A percentile compares a stretch with the other conserved stretches of the same genome.
These are phyloP conservation scores for Drosophila stalkeri DNA, from an alignment of 2,888 invertebrate genomes.

Conservation along the genomic window DNA sequence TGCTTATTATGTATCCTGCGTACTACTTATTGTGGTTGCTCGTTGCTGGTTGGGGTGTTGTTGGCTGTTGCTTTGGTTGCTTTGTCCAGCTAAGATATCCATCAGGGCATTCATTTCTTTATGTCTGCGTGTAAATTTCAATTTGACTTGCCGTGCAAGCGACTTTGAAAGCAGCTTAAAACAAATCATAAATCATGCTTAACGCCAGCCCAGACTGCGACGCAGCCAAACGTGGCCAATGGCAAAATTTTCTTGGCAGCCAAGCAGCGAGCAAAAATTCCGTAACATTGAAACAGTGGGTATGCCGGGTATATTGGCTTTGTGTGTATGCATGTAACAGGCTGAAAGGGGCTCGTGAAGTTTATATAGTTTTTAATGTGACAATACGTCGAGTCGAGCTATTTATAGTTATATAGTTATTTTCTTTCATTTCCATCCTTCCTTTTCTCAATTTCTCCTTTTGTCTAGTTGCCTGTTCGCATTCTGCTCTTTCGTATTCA, in stretches of 20 bases:
- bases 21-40: slow-evolving; percentile 33
- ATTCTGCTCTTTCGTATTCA: too few relatives aligned
- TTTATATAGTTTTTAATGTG: background rate
- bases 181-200: slow-evolving; percentile 78
- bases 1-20: slow-evolving; percentile 58
- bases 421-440: background rate
- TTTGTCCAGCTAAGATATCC: slow-evolving; percentile 42
- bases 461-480: background rate
- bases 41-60: background rate
- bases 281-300: background rate
- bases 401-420: background rate
- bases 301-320: background rate
- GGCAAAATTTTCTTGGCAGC: slow-evolving; percentile 58
- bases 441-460: background rate
- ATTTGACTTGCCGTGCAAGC: slow-evolving; percentile 72
- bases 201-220: slow-evolving; percentile 51
- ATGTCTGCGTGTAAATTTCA: slow-evolving; percentile 68
- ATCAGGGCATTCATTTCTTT: slow-evolving; percentile 48
- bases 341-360: too few relatives aligned
- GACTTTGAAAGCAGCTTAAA: slow-evolving; percentile 69
- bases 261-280: background rate
- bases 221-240: slow-evolving; percentile 24
- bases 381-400: too few relatives aligned
- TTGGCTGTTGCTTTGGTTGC: background rate
- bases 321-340: background rate